These are phyloP conservation scores for Halcyon smyrnensis DNA, from an alignment of 2,797 vertebrate species.

Conservation along the genomic window DNA sequence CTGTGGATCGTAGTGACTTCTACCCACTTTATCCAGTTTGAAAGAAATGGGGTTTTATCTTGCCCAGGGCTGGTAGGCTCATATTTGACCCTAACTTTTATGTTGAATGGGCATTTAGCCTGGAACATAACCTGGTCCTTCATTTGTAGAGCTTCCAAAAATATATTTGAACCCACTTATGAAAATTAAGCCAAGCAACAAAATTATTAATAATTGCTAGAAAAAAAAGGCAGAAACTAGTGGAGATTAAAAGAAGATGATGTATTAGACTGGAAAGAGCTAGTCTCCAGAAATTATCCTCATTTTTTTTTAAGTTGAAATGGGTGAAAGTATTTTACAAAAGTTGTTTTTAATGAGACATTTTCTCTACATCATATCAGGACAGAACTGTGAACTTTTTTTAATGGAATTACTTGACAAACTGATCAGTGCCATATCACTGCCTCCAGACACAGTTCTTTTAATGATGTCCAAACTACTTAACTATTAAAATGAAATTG, in stretches of 20 bases:
- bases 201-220: slow-evolving; percentile 68
- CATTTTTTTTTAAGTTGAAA: slow-evolving; percentile 68
- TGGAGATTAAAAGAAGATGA: slow-evolving; percentile 65
- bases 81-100: neutral
- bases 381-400: slow-evolving; percentile 72
- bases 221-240: slow-evolving; percentile 15
- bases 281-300: slow-evolving; percentile 71
- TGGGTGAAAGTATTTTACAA: slow-evolving; percentile 69
- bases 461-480: slow-evolving; percentile 77
- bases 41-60: neutral
- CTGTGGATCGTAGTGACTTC: neutral
- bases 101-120: neutral
- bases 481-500: slow-evolving; percentile 77
- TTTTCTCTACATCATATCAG: slow-evolving; percentile 70
- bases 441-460: slow-evolving; percentile 72
- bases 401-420: slow-evolving; percentile 68
- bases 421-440: slow-evolving; percentile 70
- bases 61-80: neutral
- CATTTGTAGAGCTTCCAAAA: slow-evolving; percentile 10
- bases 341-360: slow-evolving; percentile 75
- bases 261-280: slow-evolving; percentile 66
- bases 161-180: slow-evolving; percentile 44
- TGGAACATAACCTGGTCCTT: neutral
- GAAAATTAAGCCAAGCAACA: slow-evolving; percentile 52
- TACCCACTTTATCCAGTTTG: neutral